Percentiles rank a stretch among this genome's conserved stretches.
These are phyloP conservation scores for Petrocephalus sullivani DNA, from an alignment of 2,797 vertebrate genomes.

Conservation along the genomic window DNA sequence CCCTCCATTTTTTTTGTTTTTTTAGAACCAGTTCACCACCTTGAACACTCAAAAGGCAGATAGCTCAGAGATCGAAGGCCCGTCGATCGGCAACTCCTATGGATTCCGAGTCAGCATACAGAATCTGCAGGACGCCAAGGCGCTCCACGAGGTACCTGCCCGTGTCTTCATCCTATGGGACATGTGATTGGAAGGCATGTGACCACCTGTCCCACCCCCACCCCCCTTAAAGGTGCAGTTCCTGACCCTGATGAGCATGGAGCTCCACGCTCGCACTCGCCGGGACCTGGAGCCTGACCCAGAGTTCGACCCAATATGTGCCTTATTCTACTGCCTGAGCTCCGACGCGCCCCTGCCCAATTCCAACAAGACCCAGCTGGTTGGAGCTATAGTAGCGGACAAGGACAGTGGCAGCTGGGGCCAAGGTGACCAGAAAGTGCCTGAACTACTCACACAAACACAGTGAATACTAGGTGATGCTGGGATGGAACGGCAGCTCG, in stretches of 20 bases:
- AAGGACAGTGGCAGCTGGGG: slow-evolving; percentile 59
- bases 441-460: background rate
- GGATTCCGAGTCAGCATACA: slow-evolving; percentile 97
- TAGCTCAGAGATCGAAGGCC: slow-evolving; percentile 88
- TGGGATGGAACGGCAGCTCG: background rate
- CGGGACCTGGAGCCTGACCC: slow-evolving; percentile 92
- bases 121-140: slow-evolving; percentile 93
- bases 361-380: slow-evolving; percentile 66
- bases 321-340: slow-evolving; percentile 92
- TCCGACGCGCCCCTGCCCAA: slow-evolving; percentile 72
- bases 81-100: slow-evolving; percentile 88
- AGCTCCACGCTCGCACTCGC: slow-evolving; percentile 87
- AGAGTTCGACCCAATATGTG: slow-evolving; percentile 96
- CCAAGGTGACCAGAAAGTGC: slow-evolving; percentile 58
- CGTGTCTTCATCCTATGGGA: background rate
- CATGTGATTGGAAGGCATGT: background rate
- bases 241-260: slow-evolving; percentile 88
- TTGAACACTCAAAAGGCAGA: slow-evolving; percentile 80
- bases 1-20: background rate
- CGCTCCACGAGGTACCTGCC: slow-evolving; percentile 88
- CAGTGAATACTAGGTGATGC: background rate
- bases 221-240: slow-evolving; percentile 75
- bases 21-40: slow-evolving; percentile 83
- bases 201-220: slow-evolving; percentile 20
- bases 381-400: slow-evolving; percentile 82